Conservation (phyloP, 2,888 invertebrate species). For the Saturnia pavonia region DNA sequence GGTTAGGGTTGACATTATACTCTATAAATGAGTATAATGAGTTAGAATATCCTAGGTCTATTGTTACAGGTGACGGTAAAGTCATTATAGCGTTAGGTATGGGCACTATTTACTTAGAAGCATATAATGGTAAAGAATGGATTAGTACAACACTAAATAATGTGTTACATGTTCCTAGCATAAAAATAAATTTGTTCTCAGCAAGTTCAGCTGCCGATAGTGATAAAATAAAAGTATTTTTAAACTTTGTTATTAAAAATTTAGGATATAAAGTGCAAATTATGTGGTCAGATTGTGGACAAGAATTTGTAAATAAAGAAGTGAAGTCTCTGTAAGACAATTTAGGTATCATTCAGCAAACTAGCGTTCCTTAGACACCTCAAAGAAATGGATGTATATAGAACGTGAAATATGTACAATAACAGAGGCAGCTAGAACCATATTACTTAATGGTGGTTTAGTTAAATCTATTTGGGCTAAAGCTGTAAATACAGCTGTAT, state of each 20-base stretch:
- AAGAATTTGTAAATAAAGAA: constrained; percentile 9
- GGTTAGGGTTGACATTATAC: too few relatives aligned
- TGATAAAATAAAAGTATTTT: neutral
- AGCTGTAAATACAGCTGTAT: constrained; percentile 27
- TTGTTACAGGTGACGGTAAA: too few relatives aligned
- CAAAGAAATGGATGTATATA: constrained; percentile 32
- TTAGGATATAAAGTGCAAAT: constrained; percentile 16
- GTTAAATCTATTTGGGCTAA: constrained; percentile 30
- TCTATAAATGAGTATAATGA: too few relatives aligned
- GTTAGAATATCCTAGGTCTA: too few relatives aligned
- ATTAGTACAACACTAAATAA: constrained; percentile 33
- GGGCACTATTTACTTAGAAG: constrained; percentile 21
- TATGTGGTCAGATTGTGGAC: constrained; percentile 5
- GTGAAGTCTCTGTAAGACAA: constrained; percentile 20
- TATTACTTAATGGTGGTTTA: constrained; percentile 26
- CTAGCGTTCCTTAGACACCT: constrained; percentile 35
- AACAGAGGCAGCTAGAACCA: neutral
- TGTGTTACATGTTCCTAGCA: constrained; percentile 29
- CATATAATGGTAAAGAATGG: constrained; percentile 31
- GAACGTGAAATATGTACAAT: too few relatives aligned
- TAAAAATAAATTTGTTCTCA: constrained; percentile 30
- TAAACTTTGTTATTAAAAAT: neutral
- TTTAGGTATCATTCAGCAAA: constrained; percentile 10
- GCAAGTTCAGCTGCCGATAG: too few relatives aligned
- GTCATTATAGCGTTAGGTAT: too few relatives aligned